These are phyloP conservation scores for Aspidoscelis tigris DNA, from an alignment of 2,113 vertebrate species.

Conservation along the genomic window DNA sequence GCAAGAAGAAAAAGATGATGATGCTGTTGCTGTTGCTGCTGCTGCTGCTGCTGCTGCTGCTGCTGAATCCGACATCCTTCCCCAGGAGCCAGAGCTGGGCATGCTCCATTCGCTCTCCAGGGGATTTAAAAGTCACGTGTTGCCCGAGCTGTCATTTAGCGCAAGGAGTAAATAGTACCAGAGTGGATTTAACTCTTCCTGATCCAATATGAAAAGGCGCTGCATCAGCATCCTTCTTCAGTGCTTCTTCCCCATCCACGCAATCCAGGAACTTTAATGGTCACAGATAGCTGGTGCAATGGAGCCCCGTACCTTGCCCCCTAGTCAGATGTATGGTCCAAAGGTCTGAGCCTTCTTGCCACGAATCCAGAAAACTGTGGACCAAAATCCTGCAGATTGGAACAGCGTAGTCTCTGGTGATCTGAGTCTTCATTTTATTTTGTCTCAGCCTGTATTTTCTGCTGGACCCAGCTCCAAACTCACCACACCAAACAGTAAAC, in stretches of 20 bases:
- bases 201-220: slow-evolving; percentile 14
- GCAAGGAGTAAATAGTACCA: slow-evolving; percentile 71
- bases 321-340: background rate
- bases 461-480: too few species aligned
- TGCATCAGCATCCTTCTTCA: background rate
- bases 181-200: background rate
- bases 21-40: slow-evolving; percentile 1
- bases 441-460: background rate
- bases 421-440: background rate
- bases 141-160: slow-evolving; percentile 71
- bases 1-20: slow-evolving; percentile 52
- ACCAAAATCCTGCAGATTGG: too few species aligned
- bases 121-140: slow-evolving; percentile 73
- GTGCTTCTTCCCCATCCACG: background rate
- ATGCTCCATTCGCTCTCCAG: slow-evolving; percentile 74
- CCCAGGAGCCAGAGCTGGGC: slow-evolving; percentile 76
- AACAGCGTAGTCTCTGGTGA: background rate
- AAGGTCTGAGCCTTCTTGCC: background rate
- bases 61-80: slow-evolving; percentile 69
- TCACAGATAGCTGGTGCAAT: background rate
- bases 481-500: background rate
- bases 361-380: too few species aligned
- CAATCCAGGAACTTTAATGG: background rate
- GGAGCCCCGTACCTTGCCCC: background rate
- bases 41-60: slow-evolving; percentile 35